Base-by-base conservation (phyloP, 2,113 vertebrate species). In the Ciconia boyciana region DNA sequence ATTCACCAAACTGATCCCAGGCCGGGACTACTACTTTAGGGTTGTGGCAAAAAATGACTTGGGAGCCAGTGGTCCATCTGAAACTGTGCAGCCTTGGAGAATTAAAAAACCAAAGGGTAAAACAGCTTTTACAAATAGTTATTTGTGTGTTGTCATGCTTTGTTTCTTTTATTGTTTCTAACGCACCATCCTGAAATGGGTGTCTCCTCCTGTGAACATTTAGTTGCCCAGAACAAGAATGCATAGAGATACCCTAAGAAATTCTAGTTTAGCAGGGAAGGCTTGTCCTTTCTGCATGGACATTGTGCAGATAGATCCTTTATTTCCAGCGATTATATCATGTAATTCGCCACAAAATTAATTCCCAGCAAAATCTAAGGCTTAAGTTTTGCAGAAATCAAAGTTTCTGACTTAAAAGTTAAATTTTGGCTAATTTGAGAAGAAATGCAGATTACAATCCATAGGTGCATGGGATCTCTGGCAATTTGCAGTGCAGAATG, bases 21-120 rank as follows among this genome's bases (percentile, higher is more conserved):
- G 99, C 52, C 96, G 96, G 15, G 96, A 99, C 89, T 99, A 99
- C 96, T 95, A 98, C 89, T 99, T 99, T 96, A 98, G 98, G 4
- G 98, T 99, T n/a, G 97, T 99, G 65, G 98, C 99, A 86, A 99
- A 98, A 95, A 99, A 99, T 21, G 97, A 97, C 85, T 96, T 99
- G 97, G 99, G 99, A 25, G 16, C 93, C 61, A 99, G 99, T 58
- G 66, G 92, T 22, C 98, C 98, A 5, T 98, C 99, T 4, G 98
- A 99, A 64, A 99, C 98, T 26, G 34, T 86, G 55, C 77, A 97
- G 34, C 98, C 97, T 46, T 99, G 99, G 99, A 98, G 93, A 69
- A 90, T 98, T 60, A 55, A 1, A 34, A 97, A 94, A 68, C 28
- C 51, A 75, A 97, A 92, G 16, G 97, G 97, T 98, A 95, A 95